These are phyloP conservation scores for Falco naumanni DNA, from an alignment of 2,797 vertebrate genomes.

Conservation along the genomic window DNA sequence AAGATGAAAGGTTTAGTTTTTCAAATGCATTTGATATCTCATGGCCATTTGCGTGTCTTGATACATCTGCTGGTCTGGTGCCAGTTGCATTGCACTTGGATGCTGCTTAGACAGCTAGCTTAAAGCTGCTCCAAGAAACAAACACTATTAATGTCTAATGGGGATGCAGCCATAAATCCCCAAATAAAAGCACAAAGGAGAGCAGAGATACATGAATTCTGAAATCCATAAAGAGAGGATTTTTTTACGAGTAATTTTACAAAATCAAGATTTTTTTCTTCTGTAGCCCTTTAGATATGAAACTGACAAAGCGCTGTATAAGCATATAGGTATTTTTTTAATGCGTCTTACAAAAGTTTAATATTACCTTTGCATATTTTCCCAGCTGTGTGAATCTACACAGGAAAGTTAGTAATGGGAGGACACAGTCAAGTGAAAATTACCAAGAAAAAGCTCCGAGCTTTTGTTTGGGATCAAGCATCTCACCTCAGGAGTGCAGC, in stretches of 20 bases:
- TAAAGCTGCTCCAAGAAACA: neutral
- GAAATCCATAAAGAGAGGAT: neutral
- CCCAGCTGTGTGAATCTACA: neutral
- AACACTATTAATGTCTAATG: neutral
- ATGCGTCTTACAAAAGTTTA: neutral
- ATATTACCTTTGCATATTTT: fast-evolving
- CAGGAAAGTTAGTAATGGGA: neutral
- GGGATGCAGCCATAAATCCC: neutral
- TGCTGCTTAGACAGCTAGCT: neutral
- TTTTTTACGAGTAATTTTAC: neutral
- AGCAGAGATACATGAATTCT: fast-evolving
- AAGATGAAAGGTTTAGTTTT: slow-evolving; percentile 28
- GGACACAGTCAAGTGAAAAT: fast-evolving
- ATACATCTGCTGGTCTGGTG: neutral
- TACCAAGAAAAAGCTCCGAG: neutral
- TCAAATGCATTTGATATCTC: neutral
- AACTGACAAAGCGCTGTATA: fast-evolving
- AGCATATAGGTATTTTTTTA: neutral
- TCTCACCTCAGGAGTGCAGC: neutral
- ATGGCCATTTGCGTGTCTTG: neutral
- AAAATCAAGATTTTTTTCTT: neutral
- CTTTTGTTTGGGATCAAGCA: neutral
- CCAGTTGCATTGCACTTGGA: neutral
- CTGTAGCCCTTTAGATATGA: neutral
- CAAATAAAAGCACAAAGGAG: neutral